phyloP scores from a whole-genome alignment of 2,113 vertebrate genomes.

The Haemorhous mexicanus region DNA sequence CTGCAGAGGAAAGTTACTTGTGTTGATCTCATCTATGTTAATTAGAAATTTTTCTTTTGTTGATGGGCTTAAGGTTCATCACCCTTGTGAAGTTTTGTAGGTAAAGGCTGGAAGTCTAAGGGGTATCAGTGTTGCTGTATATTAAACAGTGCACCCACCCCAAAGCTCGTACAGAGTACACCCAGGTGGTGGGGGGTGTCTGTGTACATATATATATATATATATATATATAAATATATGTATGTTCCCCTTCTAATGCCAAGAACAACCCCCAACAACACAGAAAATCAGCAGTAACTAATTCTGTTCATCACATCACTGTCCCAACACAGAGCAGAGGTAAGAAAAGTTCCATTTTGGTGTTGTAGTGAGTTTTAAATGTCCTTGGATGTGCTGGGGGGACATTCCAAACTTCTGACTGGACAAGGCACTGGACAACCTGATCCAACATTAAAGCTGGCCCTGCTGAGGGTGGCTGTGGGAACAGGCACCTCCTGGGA shows the following conservation, averaged over 20 bases:
- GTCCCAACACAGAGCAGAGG: neutral
- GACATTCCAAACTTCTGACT: neutral
- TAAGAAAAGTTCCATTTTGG: neutral
- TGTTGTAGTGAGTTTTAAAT: neutral
- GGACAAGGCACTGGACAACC: neutral
- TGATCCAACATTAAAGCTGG: neutral
- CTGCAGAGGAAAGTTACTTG: neutral
- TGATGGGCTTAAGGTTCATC: neutral
- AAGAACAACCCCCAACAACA: neutral
- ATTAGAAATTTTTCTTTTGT: neutral
- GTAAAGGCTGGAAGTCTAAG: neutral
- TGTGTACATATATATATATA: fast-evolving
- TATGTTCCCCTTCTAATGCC: neutral
- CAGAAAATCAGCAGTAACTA: neutral
- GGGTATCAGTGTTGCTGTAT: neutral
- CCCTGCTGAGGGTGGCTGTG: neutral
- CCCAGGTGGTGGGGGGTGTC: neutral
- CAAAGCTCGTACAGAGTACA: neutral
- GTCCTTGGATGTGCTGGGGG: neutral
- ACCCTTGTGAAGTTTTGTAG: neutral
- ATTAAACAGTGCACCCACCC: neutral
- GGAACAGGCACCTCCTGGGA: neutral
- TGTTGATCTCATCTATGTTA: neutral
- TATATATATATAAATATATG: too few species aligned
- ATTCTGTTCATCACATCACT: neutral